These are phyloP conservation scores for Apamea crenata DNA, from an alignment of 2,888 invertebrate species.

Conservation along the genomic window DNA sequence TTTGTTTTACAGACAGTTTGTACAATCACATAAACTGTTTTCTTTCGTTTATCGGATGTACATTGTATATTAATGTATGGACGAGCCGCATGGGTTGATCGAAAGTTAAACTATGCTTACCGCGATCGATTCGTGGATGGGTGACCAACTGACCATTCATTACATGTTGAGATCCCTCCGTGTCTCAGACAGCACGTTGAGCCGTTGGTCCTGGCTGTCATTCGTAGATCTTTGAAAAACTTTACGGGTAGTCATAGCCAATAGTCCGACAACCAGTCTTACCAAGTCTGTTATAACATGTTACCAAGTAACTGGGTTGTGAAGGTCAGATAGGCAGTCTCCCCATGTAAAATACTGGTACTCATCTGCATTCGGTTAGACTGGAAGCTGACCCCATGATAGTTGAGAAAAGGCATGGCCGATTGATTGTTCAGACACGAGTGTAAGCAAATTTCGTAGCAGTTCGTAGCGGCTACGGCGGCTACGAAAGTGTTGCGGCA, in stretches of 20 bases:
- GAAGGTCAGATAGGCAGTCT: not conserved
- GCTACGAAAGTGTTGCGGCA: slow-evolving; percentile 17
- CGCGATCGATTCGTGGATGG: not conserved
- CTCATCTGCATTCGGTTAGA: not conserved
- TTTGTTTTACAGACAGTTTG: slow-evolving; percentile 24
- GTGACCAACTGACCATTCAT: not conserved
- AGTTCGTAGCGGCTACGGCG: slow-evolving; percentile 17
- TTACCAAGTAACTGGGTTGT: not conserved
- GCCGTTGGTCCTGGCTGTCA: not conserved
- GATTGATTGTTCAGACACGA: not conserved
- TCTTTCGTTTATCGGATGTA: slow-evolving; percentile 19
- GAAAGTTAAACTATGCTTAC: not conserved
- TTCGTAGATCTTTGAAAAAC: not conserved
- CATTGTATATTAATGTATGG: slow-evolving; percentile 17
- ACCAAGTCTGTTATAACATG: not conserved
- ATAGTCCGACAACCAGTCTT: not conserved
- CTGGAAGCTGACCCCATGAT: not conserved
- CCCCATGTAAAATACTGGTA: not conserved
- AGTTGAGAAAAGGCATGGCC: not conserved
- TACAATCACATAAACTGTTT: slow-evolving; percentile 1
- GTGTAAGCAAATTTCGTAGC: slow-evolving; percentile 23
- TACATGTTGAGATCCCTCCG: not conserved
- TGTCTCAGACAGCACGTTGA: not conserved
- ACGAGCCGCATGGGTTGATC: not conserved
- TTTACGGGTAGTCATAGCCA: not conserved